These are phyloP conservation scores for Puma concolor DNA, from an alignment of 2,113 vertebrate species.

Conservation along the genomic window DNA sequence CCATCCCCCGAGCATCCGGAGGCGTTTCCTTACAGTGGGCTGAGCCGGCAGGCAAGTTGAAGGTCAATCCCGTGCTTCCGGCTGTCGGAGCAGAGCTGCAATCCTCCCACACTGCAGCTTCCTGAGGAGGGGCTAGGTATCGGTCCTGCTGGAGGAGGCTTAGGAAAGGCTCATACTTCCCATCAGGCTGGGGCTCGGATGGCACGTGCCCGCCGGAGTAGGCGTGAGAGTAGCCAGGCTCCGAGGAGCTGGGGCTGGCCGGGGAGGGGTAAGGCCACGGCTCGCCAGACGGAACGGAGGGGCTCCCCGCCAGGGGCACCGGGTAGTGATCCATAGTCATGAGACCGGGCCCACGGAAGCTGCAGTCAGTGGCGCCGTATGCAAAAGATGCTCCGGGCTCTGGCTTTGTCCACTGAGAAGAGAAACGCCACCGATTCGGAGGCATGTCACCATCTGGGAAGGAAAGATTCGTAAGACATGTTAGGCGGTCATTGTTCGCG, in stretches of 20 bases:
- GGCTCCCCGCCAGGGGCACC: slow-evolving; percentile 62
- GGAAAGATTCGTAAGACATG: slow-evolving; percentile 40
- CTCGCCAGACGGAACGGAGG: slow-evolving; percentile 68
- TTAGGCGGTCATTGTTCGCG: slow-evolving; percentile 6
- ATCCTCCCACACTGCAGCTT: slow-evolving; percentile 85
- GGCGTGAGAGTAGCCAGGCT: slow-evolving; percentile 65
- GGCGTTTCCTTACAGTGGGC: slow-evolving; percentile 63
- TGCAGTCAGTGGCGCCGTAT: slow-evolving; percentile 57
- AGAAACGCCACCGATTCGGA: slow-evolving; percentile 84
- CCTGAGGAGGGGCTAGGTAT: slow-evolving; percentile 82
- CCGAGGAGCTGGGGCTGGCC: slow-evolving; percentile 54
- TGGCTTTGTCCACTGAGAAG: slow-evolving; percentile 83
- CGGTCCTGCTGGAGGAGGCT: slow-evolving; percentile 91
- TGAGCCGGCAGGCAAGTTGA: slow-evolving; percentile 29
- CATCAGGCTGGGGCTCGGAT: slow-evolving; percentile 79
- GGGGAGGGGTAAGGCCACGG: slow-evolving; percentile 83
- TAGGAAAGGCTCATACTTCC: slow-evolving; percentile 89
- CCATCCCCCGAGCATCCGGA: background rate
- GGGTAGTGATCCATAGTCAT: slow-evolving; percentile 72
- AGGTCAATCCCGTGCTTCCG: slow-evolving; percentile 73
- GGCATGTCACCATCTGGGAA: slow-evolving; percentile 75
- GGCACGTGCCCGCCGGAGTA: slow-evolving; percentile 70
- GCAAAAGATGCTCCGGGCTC: slow-evolving; percentile 67
- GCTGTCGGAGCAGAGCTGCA: slow-evolving; percentile 76
- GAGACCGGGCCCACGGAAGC: slow-evolving; percentile 48